phyloP scores from a whole-genome alignment of 1,140 invertebrate genomes.

The Saccostrea glomerata region DNA sequence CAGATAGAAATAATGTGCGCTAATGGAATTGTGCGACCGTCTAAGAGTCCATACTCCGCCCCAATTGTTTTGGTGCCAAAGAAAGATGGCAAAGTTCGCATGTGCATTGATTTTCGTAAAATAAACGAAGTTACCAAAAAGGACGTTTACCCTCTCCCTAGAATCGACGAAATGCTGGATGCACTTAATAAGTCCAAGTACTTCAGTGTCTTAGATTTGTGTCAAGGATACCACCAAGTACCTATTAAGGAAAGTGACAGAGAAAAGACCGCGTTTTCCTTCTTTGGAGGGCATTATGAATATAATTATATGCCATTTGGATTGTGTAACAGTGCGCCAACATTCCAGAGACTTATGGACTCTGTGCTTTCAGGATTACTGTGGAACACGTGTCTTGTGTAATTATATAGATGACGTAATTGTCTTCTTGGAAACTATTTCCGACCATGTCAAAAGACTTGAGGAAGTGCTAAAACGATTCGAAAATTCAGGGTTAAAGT shows the following conservation, averaged over 20 bases:
- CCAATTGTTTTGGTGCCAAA: constrained; percentile 67
- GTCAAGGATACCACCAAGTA: constrained; percentile 30
- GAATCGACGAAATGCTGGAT: constrained; percentile 41
- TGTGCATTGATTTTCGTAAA: constrained; percentile 65
- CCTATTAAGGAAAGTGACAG: constrained; percentile 19
- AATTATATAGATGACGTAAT: constrained; percentile 60
- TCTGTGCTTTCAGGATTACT: background rate
- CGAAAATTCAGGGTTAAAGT: constrained; percentile 31
- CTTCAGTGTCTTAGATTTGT: constrained; percentile 41
- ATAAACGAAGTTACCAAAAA: constrained; percentile 64
- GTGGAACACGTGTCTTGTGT: background rate
- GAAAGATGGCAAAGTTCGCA: constrained; percentile 55
- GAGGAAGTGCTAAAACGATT: constrained; percentile 52
- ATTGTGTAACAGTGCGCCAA: constrained; percentile 40
- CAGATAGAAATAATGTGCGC: constrained; percentile 42
- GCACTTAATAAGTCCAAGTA: constrained; percentile 10
- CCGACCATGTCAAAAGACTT: constrained; percentile 54
- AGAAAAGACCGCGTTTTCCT: background rate
- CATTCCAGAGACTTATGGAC: constrained; percentile 45
- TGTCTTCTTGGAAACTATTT: constrained; percentile 51
- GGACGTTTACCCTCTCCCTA: constrained; percentile 58
- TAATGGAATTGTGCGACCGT: constrained; percentile 61
- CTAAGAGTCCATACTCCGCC: constrained; percentile 62
- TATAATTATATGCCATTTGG: constrained; percentile 48
- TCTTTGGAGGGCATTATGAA: constrained; percentile 8